Percentiles rank a stretch among this genome's conserved stretches.
These are phyloP conservation scores for Diorhabda carinulata DNA, from an alignment of 1,140 invertebrate genomes.

Conservation along the genomic window DNA sequence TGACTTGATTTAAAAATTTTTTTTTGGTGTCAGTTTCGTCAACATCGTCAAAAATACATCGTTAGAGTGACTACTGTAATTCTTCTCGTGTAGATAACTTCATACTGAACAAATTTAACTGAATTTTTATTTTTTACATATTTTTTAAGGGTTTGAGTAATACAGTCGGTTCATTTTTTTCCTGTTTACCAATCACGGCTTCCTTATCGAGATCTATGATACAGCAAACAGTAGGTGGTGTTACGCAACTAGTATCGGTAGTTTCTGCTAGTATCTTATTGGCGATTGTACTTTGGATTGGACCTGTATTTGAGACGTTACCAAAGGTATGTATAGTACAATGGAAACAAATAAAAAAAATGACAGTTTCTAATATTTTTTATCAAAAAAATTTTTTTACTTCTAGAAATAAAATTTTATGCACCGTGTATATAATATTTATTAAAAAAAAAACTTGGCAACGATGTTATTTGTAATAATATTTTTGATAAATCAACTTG, in stretches of 20 bases:
- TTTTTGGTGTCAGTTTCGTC: too few relatives aligned
- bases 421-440: too few relatives aligned
- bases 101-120: background rate
- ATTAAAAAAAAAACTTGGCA: too few relatives aligned
- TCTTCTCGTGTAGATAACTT: too few relatives aligned
- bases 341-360: background rate
- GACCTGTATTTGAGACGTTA: slow-evolving; percentile 76
- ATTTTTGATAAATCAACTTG: too few relatives aligned
- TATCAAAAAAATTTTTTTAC: too few relatives aligned
- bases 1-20: too few relatives aligned
- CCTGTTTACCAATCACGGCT: slow-evolving; percentile 77
- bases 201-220: slow-evolving; percentile 79
- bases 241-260: slow-evolving; percentile 73
- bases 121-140: background rate
- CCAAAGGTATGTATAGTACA: slow-evolving; percentile 61
- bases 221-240: slow-evolving; percentile 77
- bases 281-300: slow-evolving; percentile 75
- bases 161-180: slow-evolving; percentile 78
- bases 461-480: too few relatives aligned
- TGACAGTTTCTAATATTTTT: too few relatives aligned
- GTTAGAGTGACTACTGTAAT: too few relatives aligned
- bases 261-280: slow-evolving; percentile 67
- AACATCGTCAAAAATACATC: too few relatives aligned
- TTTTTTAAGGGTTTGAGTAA: slow-evolving; percentile 67
- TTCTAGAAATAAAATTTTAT: too few relatives aligned